Conservation (phyloP, 2,113 vertebrate genomes). For the crab-eating macaque (Macaca fascicularis) region DNA sequence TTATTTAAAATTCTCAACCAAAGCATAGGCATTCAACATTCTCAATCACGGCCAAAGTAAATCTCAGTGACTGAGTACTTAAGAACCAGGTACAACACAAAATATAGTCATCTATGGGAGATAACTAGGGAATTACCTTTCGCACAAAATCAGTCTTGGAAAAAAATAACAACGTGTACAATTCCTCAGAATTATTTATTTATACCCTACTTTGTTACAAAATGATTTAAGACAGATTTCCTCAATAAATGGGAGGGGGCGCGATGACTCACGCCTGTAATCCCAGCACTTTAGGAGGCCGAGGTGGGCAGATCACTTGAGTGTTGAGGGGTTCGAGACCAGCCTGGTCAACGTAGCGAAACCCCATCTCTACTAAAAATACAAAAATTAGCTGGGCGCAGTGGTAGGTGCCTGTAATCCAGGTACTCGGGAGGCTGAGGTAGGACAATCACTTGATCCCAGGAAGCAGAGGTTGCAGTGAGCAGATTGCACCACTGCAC, state of each 20-base stretch:
- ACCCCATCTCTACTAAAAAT: too few relatives aligned
- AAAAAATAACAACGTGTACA: neutral
- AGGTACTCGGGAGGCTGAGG: too few relatives aligned
- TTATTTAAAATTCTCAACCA: slow-evolving; percentile 31
- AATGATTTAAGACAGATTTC: slow-evolving; percentile 38
- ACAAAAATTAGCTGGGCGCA: too few relatives aligned
- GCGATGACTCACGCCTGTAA: too few relatives aligned
- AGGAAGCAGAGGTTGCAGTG: too few relatives aligned
- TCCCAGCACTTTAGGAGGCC: too few relatives aligned
- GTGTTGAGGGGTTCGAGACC: too few relatives aligned
- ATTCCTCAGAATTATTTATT: neutral
- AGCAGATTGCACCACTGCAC: too few relatives aligned
- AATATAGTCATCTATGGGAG: neutral
- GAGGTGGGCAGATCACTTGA: too few relatives aligned
- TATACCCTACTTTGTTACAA: slow-evolving; percentile 28
- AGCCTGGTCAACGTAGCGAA: too few relatives aligned
- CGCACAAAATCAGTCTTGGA: neutral
- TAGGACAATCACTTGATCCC: too few relatives aligned
- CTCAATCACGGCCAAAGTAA: neutral
- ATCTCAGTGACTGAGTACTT: neutral
- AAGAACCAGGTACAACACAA: neutral
- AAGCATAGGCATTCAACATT: neutral
- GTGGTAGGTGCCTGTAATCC: too few relatives aligned
- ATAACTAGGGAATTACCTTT: neutral
- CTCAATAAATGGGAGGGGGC: neutral